These are phyloP conservation scores for Muscicapa striata DNA, from an alignment of 2,797 vertebrate species.

Conservation along the genomic window DNA sequence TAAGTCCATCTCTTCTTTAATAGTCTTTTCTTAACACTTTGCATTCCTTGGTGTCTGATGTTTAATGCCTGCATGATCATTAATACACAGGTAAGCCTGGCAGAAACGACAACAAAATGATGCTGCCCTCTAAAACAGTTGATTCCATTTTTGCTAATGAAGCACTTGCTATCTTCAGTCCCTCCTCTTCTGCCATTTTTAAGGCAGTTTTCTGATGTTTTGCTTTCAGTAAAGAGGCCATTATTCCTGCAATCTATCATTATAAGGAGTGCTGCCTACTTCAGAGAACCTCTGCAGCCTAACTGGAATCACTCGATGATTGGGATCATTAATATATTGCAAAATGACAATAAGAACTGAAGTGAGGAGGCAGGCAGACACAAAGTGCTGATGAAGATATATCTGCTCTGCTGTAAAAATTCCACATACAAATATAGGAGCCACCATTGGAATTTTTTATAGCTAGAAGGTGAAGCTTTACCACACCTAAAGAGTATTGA, in stretches of 20 bases:
- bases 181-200: slow-evolving; percentile 31
- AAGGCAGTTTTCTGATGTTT: slow-evolving; percentile 42
- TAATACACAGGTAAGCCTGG: not conserved
- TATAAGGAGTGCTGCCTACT: slow-evolving; percentile 49
- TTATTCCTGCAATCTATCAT: slow-evolving; percentile 60
- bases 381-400: slow-evolving; percentile 60
- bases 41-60: not conserved
- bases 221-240: slow-evolving; percentile 13
- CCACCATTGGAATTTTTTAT: slow-evolving; percentile 20
- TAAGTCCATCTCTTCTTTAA: not conserved
- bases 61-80: not conserved
- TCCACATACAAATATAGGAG: slow-evolving; percentile 2
- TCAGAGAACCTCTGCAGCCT: slow-evolving; percentile 47
- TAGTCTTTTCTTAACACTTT: not conserved
- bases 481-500: not conserved
- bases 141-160: not conserved
- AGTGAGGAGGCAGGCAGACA: slow-evolving; percentile 56
- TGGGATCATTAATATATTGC: slow-evolving; percentile 65
- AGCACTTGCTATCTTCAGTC: not conserved
- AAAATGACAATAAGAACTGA: slow-evolving; percentile 63
- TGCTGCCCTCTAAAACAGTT: not conserved
- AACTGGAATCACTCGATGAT: slow-evolving; percentile 46
- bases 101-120: not conserved
- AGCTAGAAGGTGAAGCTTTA: slow-evolving; percentile 51
- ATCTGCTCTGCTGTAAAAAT: slow-evolving; percentile 54